Base-by-base conservation (phyloP, 2,797 vertebrate species). In the Heteromormyrus szaboi region DNA sequence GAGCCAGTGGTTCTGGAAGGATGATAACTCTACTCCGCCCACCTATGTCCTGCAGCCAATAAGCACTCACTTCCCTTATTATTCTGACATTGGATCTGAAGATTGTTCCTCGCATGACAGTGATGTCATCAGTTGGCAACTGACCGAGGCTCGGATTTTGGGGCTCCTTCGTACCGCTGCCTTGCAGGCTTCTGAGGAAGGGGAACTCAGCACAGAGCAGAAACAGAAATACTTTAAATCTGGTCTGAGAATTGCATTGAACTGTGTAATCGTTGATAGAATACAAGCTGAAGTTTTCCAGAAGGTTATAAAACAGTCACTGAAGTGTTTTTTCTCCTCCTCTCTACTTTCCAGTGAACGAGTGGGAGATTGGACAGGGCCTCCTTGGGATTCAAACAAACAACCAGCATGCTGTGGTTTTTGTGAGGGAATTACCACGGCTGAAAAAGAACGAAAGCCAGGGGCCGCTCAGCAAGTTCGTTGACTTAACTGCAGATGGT, bases 11-110 rank as follows among this genome's bases (percentile, higher is more conserved):
- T 97, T 96, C 92, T 29, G 88, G 89, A 95, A 93, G 81, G 97
- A 98, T 12, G 90, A 91, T 89, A 98, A 98, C 0, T 85, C 93
- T 0, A 41, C 96, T 51, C 97, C 97, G 0, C 94, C 96, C 0
- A 87, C 90, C 62, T 97, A 96, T 4, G 54, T 96, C 84, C 96
- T 97, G 14, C 97, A 96, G 92, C 95, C 93, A 89, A 95, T 97
- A 92, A 94, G 92, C 2, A 91, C 93, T 62, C 93, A 94, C 83
- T 94, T 95, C 76, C 90, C 94, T 86, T 90, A 95, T 91, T 95
- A 95, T 89, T 37, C 88, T 3, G 93, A 95, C 89, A 91, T 90
- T 6, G 91, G 90, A 51, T 89, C 95, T 17, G 95, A 95, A 86
- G 90, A 85, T 4, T 33, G 46, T 29, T 88, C 88, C 1, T 92